A percentile compares a stretch with the other conserved stretches of the same genome.
Conservation (phyloP, 2,888 invertebrate genomes). For the Rotaria socialis region DNA sequence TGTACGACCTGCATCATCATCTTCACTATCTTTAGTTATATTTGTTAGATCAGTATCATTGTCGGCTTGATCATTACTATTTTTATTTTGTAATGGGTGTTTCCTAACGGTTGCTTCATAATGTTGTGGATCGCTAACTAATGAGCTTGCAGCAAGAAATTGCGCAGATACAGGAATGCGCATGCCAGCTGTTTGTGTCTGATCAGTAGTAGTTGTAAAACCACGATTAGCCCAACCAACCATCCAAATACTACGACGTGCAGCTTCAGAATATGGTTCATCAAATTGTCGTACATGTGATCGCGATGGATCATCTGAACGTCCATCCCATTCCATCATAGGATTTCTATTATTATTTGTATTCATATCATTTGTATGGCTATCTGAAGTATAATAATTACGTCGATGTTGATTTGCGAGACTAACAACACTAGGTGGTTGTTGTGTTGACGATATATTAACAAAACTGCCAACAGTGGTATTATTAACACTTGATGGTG, state of each 20-base stretch:
- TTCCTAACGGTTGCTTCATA: neutral
- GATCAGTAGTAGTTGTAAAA: neutral
- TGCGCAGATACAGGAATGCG: neutral
- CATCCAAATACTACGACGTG: conserved; percentile 18
- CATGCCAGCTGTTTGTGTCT: neutral
- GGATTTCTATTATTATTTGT: neutral
- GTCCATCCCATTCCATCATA: neutral
- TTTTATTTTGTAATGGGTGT: neutral
- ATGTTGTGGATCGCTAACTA: conserved; percentile 19
- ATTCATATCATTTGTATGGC: neutral
- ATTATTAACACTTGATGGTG: neutral
- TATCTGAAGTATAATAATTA: neutral
- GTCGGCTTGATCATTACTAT: neutral
- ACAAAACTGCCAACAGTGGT: neutral
- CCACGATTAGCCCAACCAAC: neutral
- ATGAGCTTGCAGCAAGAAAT: neutral
- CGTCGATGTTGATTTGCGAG: neutral
- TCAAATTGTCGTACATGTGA: conserved; percentile 33
- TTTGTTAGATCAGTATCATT: conserved; percentile 29
- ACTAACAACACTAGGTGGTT: neutral
- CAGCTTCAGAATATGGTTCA: neutral
- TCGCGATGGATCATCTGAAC: conserved; percentile 16
- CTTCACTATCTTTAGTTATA: conserved; percentile 15
- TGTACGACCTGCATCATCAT: neutral
- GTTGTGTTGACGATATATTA: neutral